Percentiles rank a stretch among this genome's conserved stretches.
Evolutionary conservation across 1,140 invertebrate genomes (phyloP).

Genomic region (Drosophila lowei): DNA sequence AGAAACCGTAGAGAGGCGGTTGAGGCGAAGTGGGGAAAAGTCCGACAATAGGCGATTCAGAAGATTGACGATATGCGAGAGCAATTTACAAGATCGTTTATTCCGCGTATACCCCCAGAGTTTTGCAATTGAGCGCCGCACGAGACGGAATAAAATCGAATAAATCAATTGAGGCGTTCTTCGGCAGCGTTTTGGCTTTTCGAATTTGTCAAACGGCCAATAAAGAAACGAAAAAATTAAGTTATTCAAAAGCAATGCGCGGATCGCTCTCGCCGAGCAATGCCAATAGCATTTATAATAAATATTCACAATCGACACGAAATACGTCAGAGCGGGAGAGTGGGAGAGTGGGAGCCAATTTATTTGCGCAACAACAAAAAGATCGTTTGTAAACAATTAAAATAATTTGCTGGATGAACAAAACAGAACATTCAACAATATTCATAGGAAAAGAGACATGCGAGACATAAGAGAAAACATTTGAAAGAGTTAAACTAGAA

Average conservation of each 20-base stretch:
- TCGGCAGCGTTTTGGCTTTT: constrained; percentile 40
- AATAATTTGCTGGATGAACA: constrained; percentile 63
- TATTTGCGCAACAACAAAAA: constrained; percentile 58
- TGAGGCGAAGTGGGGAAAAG: constrained; percentile 3
- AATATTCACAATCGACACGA: constrained; percentile 49
- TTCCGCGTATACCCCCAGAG: constrained; percentile 36
- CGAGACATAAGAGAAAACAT: not conserved
- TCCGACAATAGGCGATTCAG: constrained; percentile 8
- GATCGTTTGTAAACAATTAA: constrained; percentile 76
- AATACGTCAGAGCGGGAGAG: constrained; percentile 27
- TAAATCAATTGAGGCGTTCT: constrained; percentile 78
- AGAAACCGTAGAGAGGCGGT: too few species aligned
- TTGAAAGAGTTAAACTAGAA: constrained; percentile 13
- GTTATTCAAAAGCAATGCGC: constrained; percentile 55
- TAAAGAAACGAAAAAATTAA: constrained; percentile 60
- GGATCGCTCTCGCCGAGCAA: not conserved
- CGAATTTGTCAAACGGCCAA: constrained; percentile 79
- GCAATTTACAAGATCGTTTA: constrained; percentile 68
- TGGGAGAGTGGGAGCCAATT: constrained; percentile 49
- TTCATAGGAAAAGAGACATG: constrained; percentile 40
- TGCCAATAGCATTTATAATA: constrained; percentile 76
- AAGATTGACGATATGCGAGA: constrained; percentile 33
- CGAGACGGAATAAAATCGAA: constrained; percentile 58
- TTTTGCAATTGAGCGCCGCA: constrained; percentile 52
- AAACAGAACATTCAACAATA: constrained; percentile 31